A percentile compares a stretch with the other conserved stretches of the same genome.
Conservation (phyloP, 2,113 vertebrate genomes). For the Rhinogobius similis region DNA sequence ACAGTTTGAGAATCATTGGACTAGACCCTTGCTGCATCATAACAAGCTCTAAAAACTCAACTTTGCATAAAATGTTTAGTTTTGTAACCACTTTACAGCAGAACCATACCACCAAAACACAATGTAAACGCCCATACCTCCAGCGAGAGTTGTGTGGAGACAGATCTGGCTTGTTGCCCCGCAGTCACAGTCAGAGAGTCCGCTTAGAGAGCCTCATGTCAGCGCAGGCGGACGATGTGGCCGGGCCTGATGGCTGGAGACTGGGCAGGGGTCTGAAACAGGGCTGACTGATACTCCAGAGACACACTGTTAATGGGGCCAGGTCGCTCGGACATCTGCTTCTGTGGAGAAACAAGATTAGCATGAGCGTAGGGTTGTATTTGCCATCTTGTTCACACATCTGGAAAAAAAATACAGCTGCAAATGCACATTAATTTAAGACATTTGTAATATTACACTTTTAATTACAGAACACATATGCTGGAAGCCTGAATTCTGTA, state of each 20-base stretch:
- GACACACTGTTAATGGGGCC: constrained; percentile 60
- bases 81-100: constrained; percentile 72
- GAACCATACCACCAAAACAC: constrained; percentile 63
- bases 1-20: too few species aligned
- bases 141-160: constrained; percentile 57
- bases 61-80: too few species aligned
- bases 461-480: neutral
- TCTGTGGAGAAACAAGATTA: constrained; percentile 42
- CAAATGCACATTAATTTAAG: neutral
- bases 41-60: too few species aligned
- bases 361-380: constrained; percentile 14
- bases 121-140: constrained; percentile 49
- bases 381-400: constrained; percentile 23
- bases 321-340: constrained; percentile 66
- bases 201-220: constrained; percentile 35
- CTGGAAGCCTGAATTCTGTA: too few species aligned
- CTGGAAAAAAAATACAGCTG: neutral
- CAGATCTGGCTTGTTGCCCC: constrained; percentile 60
- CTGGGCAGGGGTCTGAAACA: constrained; percentile 34
- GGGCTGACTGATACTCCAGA: constrained; percentile 57
- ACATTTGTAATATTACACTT: neutral
- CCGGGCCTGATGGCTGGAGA: constrained; percentile 46
- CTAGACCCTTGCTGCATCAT: too few species aligned
- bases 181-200: constrained; percentile 43
- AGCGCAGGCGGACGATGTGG: constrained; percentile 52